Evolutionary conservation across 2,113 vertebrate species (phyloP).

Genomic region (Triplophysa siluroides): DNA sequence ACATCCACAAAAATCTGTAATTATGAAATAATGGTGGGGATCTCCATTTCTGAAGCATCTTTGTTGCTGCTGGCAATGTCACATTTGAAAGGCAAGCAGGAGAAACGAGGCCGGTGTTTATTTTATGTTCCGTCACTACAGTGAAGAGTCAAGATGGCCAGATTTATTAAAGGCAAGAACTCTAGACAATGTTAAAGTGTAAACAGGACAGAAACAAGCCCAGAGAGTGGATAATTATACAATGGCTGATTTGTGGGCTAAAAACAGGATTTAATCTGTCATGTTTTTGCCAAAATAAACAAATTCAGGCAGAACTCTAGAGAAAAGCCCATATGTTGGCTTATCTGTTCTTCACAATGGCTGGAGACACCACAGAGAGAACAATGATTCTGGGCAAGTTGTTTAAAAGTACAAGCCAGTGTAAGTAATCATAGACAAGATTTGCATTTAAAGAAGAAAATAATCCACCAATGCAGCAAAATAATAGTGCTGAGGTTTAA

Average conservation of each 20-base stretch:
- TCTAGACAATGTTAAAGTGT: conserved; percentile 36
- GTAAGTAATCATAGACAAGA: background rate
- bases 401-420: background rate
- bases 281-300: conserved; percentile 47
- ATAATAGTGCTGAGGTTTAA: background rate
- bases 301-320: conserved; percentile 39
- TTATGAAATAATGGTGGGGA: background rate
- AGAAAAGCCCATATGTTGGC: conserved; percentile 39
- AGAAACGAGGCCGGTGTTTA: too few species aligned
- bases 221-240: conserved; percentile 39
- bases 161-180: conserved; percentile 39
- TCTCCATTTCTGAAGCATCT: background rate
- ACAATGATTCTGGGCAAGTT: conserved; percentile 57
- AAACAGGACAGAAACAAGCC: conserved; percentile 8
- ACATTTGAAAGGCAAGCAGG: too few species aligned
- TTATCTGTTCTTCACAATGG: conserved; percentile 49
- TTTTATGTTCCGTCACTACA: background rate
- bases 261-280: conserved; percentile 48
- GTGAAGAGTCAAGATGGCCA: conserved; percentile 25
- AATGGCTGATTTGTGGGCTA: conserved; percentile 48
- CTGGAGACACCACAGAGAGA: conserved; percentile 18
- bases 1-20: conserved; percentile 1
- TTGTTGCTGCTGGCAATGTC: too few species aligned
- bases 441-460: background rate
- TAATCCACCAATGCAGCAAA: background rate